These are phyloP conservation scores for Spilogale gracilis DNA, from an alignment of 2,113 vertebrate genomes.

Conservation along the genomic window DNA sequence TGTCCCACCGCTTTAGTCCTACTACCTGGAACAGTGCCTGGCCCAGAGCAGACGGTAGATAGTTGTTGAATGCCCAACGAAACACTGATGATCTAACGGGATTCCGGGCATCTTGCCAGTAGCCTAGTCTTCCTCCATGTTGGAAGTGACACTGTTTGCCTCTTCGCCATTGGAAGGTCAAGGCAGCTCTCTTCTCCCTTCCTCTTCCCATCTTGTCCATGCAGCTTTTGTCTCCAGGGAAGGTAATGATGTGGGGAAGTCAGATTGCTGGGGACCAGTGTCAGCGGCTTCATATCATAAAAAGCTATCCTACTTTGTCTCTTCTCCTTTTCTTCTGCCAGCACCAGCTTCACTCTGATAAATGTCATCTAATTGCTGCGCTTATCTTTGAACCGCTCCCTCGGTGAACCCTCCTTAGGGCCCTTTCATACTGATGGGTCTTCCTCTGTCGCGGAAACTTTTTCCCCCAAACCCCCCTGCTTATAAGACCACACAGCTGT, in stretches of 20 bases:
- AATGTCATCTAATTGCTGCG: constrained; percentile 79
- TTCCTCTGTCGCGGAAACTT: constrained; percentile 79
- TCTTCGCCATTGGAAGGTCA: not conserved
- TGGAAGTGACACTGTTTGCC: not conserved
- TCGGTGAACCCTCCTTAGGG: constrained; percentile 84
- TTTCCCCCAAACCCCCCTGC: constrained; percentile 71
- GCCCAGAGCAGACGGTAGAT: not conserved
- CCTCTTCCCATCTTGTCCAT: not conserved
- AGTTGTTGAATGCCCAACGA: not conserved
- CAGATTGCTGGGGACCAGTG: constrained; percentile 57
- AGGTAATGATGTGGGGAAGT: constrained; percentile 72
- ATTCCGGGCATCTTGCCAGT: fast-evolving
- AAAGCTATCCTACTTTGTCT: constrained; percentile 68
- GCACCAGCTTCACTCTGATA: constrained; percentile 49
- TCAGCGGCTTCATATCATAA: constrained; percentile 8
- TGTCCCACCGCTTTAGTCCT: not conserved
- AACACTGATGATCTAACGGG: not conserved
- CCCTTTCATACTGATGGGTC: constrained; percentile 82
- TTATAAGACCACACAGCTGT: constrained; percentile 63
- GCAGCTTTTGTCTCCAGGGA: constrained; percentile 64
- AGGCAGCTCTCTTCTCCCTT: not conserved
- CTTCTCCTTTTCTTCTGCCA: constrained; percentile 58
- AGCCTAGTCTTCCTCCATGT: not conserved
- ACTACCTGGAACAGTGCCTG: not conserved
- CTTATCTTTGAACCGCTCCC: constrained; percentile 82